Evolutionary conservation across 2,113 vertebrate species (phyloP), one percentile per base, ranked within the genome.

Genomic region (Origma solitaria): DNA sequence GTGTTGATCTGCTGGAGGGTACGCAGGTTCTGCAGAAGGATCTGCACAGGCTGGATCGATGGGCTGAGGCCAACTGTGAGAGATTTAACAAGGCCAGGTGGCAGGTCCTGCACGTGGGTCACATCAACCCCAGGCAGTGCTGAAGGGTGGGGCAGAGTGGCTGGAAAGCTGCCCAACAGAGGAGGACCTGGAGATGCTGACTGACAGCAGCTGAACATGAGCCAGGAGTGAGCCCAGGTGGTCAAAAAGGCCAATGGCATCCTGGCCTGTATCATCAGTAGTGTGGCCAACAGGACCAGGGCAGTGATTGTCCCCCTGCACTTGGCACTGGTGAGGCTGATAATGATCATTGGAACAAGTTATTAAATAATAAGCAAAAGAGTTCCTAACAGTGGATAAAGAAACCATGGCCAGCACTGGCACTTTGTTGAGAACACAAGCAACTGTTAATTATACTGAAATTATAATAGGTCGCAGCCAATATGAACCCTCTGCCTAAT

Each of bases 41-140:
- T 19, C 53, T 68, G 53, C 33, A 62, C 33, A 24, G 21, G 21
- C 33, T 68, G 47, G 21, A 24, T 50, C 0, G 0, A 12, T 56
- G 33, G 9, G 1, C 31, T 2, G 3, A 50, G 28, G 35, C 8
- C 40, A 66, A 0, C 2, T 7, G 21, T 38, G 2, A 4, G 51
- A 27, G 8, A 8, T 53, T 70, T n/a, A 42, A 20, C 12, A 28
- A 37, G 58, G 35, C 23, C 0, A 11, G 24, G 17, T 44, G 51
- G 2, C 0, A 0, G 18, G 11, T 69, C 11, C 61, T 49, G 51
- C 20, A 4, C 2, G 18, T 33, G 8, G 2, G 16, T n/a, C 57
- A 11, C 57, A 54, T 37, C 40, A 30, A 22, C 8, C 10, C 15
- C 28, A 44, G 15, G 4, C 53, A 38, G 28, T 38, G 24, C 23